phyloP scores from a whole-genome alignment of 2,797 vertebrate species.

The Anguilla pacifica region DNA sequence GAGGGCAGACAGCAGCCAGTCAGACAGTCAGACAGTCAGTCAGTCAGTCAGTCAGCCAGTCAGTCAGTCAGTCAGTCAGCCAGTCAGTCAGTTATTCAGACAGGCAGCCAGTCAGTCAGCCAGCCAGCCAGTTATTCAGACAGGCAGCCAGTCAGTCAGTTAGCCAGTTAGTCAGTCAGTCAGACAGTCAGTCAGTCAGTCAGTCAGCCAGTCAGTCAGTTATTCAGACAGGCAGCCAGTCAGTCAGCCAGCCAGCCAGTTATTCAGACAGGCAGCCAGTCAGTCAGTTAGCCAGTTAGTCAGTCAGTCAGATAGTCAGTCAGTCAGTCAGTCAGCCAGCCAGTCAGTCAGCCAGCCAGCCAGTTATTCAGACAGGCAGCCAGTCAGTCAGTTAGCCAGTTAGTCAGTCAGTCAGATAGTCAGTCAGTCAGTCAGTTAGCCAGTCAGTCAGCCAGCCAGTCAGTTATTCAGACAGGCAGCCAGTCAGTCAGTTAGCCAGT shows the following conservation, averaged over 20 bases:
- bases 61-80: not conserved
- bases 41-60: not conserved
- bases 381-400: too few species aligned
- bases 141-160: slow-evolving; percentile 29
- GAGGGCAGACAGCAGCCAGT: slow-evolving; percentile 35
- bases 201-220: slow-evolving; percentile 59
- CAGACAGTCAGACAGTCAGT: not conserved
- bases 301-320: slow-evolving; percentile 38
- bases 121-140: slow-evolving; percentile 31
- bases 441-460: too few species aligned
- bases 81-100: not conserved
- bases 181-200: slow-evolving; percentile 42
- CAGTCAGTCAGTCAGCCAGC: not conserved
- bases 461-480: too few species aligned
- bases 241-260: slow-evolving; percentile 34
- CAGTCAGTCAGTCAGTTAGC: too few species aligned
- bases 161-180: slow-evolving; percentile 49
- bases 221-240: not conserved
- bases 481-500: too few species aligned
- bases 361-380: too few species aligned
- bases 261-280: slow-evolving; percentile 48
- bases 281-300: slow-evolving; percentile 28
- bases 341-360: slow-evolving; percentile 24
- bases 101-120: slow-evolving; percentile 19
- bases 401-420: too few species aligned